Evolutionary conservation across 2,888 invertebrate genomes (phyloP), one percentile per base, ranked within the genome.

Genomic region (Pseudococcus jackbeardsleyi): DNA sequence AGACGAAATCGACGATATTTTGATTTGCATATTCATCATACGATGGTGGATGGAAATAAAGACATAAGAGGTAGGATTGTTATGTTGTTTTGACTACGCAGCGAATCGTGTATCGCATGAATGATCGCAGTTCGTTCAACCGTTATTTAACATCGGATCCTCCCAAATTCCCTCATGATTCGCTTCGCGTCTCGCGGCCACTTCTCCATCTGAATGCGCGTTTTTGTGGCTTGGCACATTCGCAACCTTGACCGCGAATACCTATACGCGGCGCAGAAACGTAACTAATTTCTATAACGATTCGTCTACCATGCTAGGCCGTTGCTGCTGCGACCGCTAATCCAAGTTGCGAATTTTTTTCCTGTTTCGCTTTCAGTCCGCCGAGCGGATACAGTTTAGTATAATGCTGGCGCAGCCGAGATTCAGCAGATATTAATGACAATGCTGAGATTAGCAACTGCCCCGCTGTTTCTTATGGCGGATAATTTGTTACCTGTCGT

Each of bases 21-120:
- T 3, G 26, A 33, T 33, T 33, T 33, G 26, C 26, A 33, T 33
- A 33, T 33, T 33, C 26, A 33, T 33, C 26, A 33, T 33, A 33
- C 26, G 26, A 33, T 33, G 26, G 26, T 33, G 3, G 26, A 33
- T 33, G 26, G 26, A 33, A 33, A 33, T 33, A 33, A 33, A 33
- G 26, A 33, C 26, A 33, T 33, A 64, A 9, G 22, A 59, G 15
- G n/a, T 15, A 59, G 17, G 6, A n/a, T 59, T 59, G 59, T 17
- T 7, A 46, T 17, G 64, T 64, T 64, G 64, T 22, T 64, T 50
- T 50, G 50, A 64, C 64, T 19, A 22, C 22, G 50, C 50, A 50
- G 50, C 59, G 64, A 64, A 64, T 64, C 64, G 64, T 64, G 64
- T 64, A 64, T 64, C 64, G 64, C 64, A 64, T 64, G 64, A 64